Evolutionary conservation across 1,140 invertebrate species (phyloP).

Genomic region (Aphidius gifuensis): DNA sequence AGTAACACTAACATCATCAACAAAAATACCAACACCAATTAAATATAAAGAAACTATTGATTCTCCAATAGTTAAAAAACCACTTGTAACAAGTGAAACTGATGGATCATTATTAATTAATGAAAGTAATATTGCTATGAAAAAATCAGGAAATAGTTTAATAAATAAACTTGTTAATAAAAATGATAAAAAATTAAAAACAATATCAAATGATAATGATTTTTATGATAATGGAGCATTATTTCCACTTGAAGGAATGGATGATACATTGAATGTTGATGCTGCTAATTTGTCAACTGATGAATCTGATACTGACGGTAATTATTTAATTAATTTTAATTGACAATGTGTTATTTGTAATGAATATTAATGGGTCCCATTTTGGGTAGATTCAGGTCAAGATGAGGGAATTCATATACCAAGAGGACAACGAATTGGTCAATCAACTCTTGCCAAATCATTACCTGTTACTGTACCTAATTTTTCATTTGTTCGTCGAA

Average conservation of each 20-base stretch:
- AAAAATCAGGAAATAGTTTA: slow-evolving; percentile 1
- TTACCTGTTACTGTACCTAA: slow-evolving; percentile 58
- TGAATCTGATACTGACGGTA: slow-evolving; percentile 56
- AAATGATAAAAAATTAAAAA: slow-evolving; percentile 27
- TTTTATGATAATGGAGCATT: slow-evolving; percentile 55
- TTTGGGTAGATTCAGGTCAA: slow-evolving; percentile 45
- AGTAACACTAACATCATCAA: too few species aligned
- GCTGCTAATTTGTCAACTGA: slow-evolving; percentile 46
- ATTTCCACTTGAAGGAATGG: slow-evolving; percentile 58
- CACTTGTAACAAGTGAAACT: too few species aligned
- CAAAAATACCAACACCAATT: too few species aligned
- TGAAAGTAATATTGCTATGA: neutral
- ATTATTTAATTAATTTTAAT: neutral
- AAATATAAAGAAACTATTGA: too few species aligned
- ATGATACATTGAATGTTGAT: slow-evolving; percentile 41
- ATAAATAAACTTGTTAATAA: slow-evolving; percentile 16
- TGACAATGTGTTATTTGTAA: neutral
- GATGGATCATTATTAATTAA: too few species aligned
- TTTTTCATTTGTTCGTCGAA: slow-evolving; percentile 45
- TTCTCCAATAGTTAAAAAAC: too few species aligned
- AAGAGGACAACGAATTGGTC: slow-evolving; percentile 40
- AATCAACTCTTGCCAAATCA: slow-evolving; percentile 56
- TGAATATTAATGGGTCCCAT: slow-evolving; percentile 15
- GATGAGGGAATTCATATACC: slow-evolving; percentile 54
- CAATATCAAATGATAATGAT: slow-evolving; percentile 29